Base-by-base conservation (phyloP, 2,888 invertebrate species). In the Caenorhabditis becei region DNA sequence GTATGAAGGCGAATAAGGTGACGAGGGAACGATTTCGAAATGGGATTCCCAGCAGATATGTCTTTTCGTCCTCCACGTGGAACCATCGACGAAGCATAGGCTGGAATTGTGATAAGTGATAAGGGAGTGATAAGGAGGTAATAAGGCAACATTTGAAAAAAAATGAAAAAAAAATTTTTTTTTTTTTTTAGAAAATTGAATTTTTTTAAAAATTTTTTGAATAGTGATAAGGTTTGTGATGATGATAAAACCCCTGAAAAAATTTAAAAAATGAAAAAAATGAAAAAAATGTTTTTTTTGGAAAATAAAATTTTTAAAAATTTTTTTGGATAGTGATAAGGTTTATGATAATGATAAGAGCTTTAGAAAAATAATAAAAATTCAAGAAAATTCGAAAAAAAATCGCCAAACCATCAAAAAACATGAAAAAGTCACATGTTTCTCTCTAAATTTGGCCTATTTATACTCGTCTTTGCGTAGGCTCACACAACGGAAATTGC, bases 41-140 rank as follows among this genome's bases (percentile, higher is more conserved):
- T 71, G 75, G 78, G 16, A 85, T 71, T 16, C 84, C 84, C 56
- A 84, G 83, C 24, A 87, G 41, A 51, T 75, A 80, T 1, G 87
- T 85, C 51, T 78, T 83, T 51, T 87, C 87, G 67, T 87, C 87
- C 53, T 84, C 79, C 16, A 87, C 85, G 24, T 82, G 80, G 26
- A 86, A 74, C 75, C 81, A 81, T 72, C 71, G 72, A 24, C 37
- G 47, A 4, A 47, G 18, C 47, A 47, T 47, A 2, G 14, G 14
- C n/a, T n/a, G n/a, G 14, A 11, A 41, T 41, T 2, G 10, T 7
- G 41, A n/a, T n/a, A n/a, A n/a, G 3, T 14, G 41, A 2, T 16
- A 41, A 16, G 14, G 16, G 16, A 41, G 16, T 51, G n/a, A 18
- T 24, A 23, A 35, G 49, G 49, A 49, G 32, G 24, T 24, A 26